Conservation (phyloP, 2,888 invertebrate genomes). For the Hoplodrina blanda region DNA sequence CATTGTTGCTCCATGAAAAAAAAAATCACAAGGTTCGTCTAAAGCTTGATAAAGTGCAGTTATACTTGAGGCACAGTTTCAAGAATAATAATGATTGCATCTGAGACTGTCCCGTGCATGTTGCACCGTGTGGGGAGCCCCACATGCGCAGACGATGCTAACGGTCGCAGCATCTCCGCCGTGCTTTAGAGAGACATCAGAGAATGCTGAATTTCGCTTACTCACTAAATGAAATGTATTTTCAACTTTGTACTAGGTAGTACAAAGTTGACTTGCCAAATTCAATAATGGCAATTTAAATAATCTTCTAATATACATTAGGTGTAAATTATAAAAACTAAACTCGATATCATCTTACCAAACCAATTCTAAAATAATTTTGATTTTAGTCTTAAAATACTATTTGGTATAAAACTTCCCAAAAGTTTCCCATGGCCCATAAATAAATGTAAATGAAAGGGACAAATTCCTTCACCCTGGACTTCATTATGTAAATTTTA, state of each 20-base stretch:
- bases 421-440: neutral
- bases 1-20: constrained; percentile 52
- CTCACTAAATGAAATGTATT: neutral
- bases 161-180: constrained; percentile 41
- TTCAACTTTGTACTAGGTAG: too few relatives aligned
- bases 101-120: constrained; percentile 54
- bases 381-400: constrained; percentile 5
- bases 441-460: constrained; percentile 23
- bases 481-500: constrained; percentile 50
- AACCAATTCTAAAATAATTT: neutral
- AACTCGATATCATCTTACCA: neutral
- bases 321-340: neutral
- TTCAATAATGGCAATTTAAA: neutral
- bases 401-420: neutral
- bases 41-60: constrained; percentile 54
- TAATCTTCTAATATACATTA: neutral
- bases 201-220: constrained; percentile 1
- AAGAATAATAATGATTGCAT: constrained; percentile 59
- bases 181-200: neutral
- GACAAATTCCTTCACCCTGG: constrained; percentile 21
- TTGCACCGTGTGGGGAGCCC: constrained; percentile 62
- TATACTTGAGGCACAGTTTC: constrained; percentile 61
- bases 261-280: neutral
- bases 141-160: constrained; percentile 53
- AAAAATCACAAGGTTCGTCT: constrained; percentile 2